Conservation (phyloP, 2,113 vertebrate species). For the Anguilla japonica region DNA sequence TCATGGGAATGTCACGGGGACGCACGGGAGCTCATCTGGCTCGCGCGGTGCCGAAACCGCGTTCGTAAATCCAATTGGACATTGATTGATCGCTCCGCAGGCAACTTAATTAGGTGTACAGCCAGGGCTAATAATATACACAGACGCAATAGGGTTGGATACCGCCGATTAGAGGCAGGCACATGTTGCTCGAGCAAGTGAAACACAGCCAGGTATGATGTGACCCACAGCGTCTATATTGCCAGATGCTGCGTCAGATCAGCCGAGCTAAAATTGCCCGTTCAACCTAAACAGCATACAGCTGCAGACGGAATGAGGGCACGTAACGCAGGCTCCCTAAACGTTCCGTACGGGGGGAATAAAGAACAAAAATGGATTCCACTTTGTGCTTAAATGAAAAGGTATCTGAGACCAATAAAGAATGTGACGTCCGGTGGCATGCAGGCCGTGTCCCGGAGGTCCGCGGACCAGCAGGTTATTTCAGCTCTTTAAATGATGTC, state of each 20-base stretch:
- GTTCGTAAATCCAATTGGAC: conserved; percentile 61
- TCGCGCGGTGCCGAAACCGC: conserved; percentile 42
- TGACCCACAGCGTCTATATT: neutral
- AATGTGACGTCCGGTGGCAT: neutral
- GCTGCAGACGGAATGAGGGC: neutral
- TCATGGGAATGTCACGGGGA: conserved; percentile 54
- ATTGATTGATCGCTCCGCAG: conserved; percentile 61
- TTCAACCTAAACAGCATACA: conserved; percentile 1
- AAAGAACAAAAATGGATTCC: neutral
- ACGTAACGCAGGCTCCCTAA: neutral
- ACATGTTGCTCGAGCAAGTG: neutral
- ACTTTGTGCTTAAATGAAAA: neutral
- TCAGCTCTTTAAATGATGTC: neutral
- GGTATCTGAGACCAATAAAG: neutral
- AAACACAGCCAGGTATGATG: neutral
- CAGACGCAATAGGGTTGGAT: conserved; percentile 47
- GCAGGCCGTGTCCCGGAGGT: neutral
- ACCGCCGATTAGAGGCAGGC: neutral
- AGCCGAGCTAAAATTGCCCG: neutral
- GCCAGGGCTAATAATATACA: conserved; percentile 58
- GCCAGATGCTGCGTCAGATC: neutral
- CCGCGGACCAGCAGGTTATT: neutral
- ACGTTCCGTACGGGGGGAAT: neutral
- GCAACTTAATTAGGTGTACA: conserved; percentile 56
- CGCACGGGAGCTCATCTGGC: conserved; percentile 37